Evolutionary conservation across 2,797 vertebrate species (phyloP), one percentile per base, ranked within the genome.

Genomic region (Acipenser transmontanus): DNA sequence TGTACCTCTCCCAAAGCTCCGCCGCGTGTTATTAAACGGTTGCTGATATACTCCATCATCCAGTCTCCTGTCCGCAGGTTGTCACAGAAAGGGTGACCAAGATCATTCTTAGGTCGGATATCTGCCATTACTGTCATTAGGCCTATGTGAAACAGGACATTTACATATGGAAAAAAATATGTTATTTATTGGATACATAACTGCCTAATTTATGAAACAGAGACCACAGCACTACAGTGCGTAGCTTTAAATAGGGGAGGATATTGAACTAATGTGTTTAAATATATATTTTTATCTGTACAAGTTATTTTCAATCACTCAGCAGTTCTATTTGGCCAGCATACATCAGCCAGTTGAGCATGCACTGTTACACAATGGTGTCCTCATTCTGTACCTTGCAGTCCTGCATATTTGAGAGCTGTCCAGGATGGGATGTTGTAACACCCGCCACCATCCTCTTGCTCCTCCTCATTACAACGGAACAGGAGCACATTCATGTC

Each of bases 21-120:
- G 4, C 89, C 86, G 69, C 81, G 88, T 7, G 87, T 79, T 57
- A 92, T 77, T 69, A 99, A 91, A 47, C 96, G 92, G 73, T 85
- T 89, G 78, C 88, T 91, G 64, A 97, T 89, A 49, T 92, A 99
- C 69, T 98, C 93, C 0, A 98, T 94, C 87, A 99, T 94, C 97
- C 97, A 99, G 77, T 99, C 96, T 60, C 96, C 97, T 66, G 95
- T 89, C 76, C 97, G 88, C 78, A 99, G 87, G 80, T 99, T 99
- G 67, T 83, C 89, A 82, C 97, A 98, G 64, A 98, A 83, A 0
- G 95, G 95, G 77, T 99, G 97, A 6, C 97, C 97, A 77, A 99
- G 85, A 78, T 99, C 95, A 68, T 98, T 98, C 77, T 90, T 95
- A 57, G 95, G 91, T 66, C 97, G 90, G 56, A 98, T 88, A 54